Percentiles rank a stretch among this genome's conserved stretches.
phyloP scores from a whole-genome alignment of 2,113 vertebrate species.

The Natator depressus region DNA sequence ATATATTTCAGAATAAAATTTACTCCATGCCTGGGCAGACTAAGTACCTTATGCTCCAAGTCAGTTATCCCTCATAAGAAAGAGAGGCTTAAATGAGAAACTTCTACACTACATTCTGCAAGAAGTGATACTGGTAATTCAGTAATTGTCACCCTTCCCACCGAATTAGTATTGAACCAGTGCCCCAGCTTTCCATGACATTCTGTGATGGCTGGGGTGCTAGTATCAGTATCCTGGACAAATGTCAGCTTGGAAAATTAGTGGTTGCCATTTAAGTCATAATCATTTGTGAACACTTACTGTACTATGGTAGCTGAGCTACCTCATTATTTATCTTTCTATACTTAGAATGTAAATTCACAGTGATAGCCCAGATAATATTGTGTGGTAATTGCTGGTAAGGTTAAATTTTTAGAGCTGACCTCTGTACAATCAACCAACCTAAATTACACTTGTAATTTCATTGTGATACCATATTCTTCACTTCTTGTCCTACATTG shows the following conservation, averaged over 20 bases:
- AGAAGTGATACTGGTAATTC: neutral
- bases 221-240: neutral
- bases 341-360: neutral
- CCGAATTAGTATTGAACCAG: neutral
- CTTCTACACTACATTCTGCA: accelerated
- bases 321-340: neutral
- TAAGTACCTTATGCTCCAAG: neutral
- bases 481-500: neutral
- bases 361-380: neutral
- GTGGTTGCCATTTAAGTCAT: neutral
- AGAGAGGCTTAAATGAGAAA: neutral
- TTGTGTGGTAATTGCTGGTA: neutral
- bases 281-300: neutral
- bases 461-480: neutral
- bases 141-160: neutral
- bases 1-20: neutral
- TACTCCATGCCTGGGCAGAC: neutral
- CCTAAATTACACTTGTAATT: neutral
- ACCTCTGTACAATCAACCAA: neutral
- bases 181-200: neutral
- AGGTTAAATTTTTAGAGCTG: neutral
- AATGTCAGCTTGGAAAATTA: neutral
- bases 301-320: neutral
- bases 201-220: neutral
- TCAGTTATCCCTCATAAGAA: neutral